These are phyloP conservation scores for Radopholus similis DNA, from an alignment of 1,140 invertebrate genomes.

Conservation along the genomic window DNA sequence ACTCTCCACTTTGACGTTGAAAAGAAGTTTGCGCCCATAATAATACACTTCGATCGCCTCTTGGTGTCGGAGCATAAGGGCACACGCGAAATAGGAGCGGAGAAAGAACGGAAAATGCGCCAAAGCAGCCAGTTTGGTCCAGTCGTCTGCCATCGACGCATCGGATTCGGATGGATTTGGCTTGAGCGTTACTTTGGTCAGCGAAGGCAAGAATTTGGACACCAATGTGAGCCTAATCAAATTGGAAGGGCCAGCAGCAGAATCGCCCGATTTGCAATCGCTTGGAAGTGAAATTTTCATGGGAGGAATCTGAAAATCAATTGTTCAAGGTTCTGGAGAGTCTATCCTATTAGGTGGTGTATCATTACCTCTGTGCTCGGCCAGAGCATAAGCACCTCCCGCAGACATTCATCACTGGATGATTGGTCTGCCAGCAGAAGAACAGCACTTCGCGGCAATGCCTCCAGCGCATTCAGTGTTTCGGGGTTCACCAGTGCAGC, in stretches of 20 bases:
- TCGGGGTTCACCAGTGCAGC: slow-evolving; percentile 14
- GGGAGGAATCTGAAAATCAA: not conserved
- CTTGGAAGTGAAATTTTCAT: slow-evolving; percentile 6
- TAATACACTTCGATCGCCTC: slow-evolving; percentile 7
- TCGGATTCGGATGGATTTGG: slow-evolving; percentile 1
- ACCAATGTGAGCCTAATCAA: slow-evolving; percentile 1
- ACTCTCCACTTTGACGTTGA: slow-evolving; percentile 1
- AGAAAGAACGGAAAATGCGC: slow-evolving; percentile 2
- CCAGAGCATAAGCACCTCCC: not conserved
- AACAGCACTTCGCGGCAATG: slow-evolving; percentile 5
- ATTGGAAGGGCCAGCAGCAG: not conserved
- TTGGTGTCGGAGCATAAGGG: not conserved
- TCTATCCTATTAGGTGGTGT: not conserved
- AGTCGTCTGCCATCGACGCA: not conserved
- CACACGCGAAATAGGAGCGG: slow-evolving; percentile 6
- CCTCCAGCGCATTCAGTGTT: not conserved
- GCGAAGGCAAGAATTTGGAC: not conserved
- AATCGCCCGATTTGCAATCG: too few species aligned
- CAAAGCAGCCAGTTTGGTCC: not conserved
- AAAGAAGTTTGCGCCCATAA: slow-evolving; percentile 16
- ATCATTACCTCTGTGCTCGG: slow-evolving; percentile 9
- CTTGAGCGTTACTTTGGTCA: slow-evolving; percentile 1
- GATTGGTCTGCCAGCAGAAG: not conserved
- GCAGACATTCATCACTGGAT: not conserved
- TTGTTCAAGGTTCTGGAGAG: not conserved